A percentile compares a stretch with the other conserved stretches of the same genome.
These are phyloP conservation scores for Sussaba pulchella DNA, from an alignment of 2,888 invertebrate species.

Conservation along the genomic window DNA sequence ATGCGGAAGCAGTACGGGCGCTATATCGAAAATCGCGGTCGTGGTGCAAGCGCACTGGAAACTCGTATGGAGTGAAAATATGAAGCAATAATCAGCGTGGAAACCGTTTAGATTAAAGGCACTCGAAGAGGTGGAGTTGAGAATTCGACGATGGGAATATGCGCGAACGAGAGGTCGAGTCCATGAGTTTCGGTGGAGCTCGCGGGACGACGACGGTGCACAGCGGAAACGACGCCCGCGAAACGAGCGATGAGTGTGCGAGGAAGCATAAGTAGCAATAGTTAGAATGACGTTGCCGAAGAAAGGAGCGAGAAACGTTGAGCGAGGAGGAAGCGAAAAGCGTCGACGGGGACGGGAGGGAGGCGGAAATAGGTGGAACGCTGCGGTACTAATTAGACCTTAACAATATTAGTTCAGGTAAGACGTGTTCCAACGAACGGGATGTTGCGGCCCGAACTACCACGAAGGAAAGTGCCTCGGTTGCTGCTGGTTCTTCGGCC, in stretches of 20 bases:
- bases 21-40: no score
- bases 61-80: neutral
- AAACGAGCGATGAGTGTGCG: constrained; percentile 24
- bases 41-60: neutral
- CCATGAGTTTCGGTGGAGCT: no score
- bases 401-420: constrained; percentile 80
- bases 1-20: no score
- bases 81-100: neutral
- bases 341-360: constrained; percentile 15
- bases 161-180: neutral
- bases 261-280: neutral
- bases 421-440: constrained; percentile 69
- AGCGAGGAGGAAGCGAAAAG: constrained; percentile 23
- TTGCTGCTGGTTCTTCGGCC: constrained; percentile 63
- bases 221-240: constrained; percentile 2
- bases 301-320: neutral
- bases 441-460: constrained; percentile 47
- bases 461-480: constrained; percentile 50
- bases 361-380: constrained; percentile 26
- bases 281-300: neutral
- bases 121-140: neutral
- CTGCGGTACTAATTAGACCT: constrained; percentile 78
- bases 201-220: neutral
- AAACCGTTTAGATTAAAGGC: neutral
- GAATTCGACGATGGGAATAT: constrained; percentile 11